A percentile compares a stretch with the other conserved stretches of the same genome.
These are phyloP conservation scores for Drosophila putrida DNA, from an alignment of 2,888 invertebrate species.

Conservation along the genomic window DNA sequence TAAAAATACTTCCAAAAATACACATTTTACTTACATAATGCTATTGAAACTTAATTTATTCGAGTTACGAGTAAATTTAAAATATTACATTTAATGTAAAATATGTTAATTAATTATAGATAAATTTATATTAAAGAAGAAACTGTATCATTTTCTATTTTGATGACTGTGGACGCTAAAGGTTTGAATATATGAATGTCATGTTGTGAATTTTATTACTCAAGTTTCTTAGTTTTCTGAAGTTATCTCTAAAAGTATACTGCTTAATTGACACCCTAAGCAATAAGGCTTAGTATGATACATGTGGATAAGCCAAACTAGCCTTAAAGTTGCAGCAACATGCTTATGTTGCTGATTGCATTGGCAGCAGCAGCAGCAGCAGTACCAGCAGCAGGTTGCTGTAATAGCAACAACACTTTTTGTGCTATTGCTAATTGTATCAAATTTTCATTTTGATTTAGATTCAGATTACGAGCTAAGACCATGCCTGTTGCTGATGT, in stretches of 20 bases:
- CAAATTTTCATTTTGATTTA: slow-evolving; percentile 73
- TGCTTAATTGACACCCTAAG: background rate
- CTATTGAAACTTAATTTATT: too few species aligned
- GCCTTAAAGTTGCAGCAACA: slow-evolving; percentile 14
- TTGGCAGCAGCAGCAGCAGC: slow-evolving; percentile 28
- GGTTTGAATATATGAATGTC: too few species aligned
- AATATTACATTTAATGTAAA: too few species aligned
- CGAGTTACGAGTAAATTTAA: too few species aligned
- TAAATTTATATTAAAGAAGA: too few species aligned
- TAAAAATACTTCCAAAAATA: too few species aligned
- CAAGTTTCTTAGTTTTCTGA: background rate
- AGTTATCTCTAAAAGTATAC: background rate
- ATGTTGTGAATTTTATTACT: too few species aligned
- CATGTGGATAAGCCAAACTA: background rate
- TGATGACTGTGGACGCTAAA: too few species aligned
- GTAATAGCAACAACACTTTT: slow-evolving; percentile 40
- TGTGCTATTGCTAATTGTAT: slow-evolving; percentile 72
- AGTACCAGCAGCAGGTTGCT: slow-evolving; percentile 10
- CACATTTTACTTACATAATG: too few species aligned
- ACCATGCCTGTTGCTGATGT: slow-evolving; percentile 15
- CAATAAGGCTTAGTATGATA: background rate
- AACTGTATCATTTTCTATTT: too few species aligned
- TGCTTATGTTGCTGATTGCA: slow-evolving; percentile 44
- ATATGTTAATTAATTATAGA: too few species aligned
- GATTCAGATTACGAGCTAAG: slow-evolving; percentile 62